Evolutionary conservation across 2,888 invertebrate species (phyloP).

Genomic region (Calameuta filiformis): DNA sequence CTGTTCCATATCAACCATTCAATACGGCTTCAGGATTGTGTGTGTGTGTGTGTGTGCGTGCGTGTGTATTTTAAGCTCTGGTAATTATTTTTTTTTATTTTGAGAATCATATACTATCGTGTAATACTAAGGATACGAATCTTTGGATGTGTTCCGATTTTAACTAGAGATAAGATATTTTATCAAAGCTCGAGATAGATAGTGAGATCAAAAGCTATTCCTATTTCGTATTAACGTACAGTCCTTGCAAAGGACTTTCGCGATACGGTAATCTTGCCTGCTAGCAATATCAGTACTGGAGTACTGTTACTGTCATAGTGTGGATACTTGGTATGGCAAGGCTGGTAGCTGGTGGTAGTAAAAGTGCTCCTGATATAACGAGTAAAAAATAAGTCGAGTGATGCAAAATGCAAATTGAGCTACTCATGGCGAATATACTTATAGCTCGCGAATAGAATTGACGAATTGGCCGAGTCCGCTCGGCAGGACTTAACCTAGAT

Average conservation of each 20-base stretch:
- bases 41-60: too few relatives aligned
- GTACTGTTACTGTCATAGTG: not conserved
- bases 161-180: not conserved
- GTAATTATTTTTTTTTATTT: not conserved
- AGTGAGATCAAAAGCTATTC: not conserved
- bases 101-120: not conserved
- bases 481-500: not conserved
- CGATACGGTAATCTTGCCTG: not conserved
- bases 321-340: not conserved
- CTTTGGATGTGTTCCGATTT: not conserved
- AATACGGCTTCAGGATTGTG: not conserved
- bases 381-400: not conserved
- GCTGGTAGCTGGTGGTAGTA: not conserved
- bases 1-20: not conserved
- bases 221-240: not conserved
- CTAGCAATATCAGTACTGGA: too few relatives aligned
- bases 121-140: not conserved
- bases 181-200: not conserved
- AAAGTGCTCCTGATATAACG: not conserved
- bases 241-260: not conserved
- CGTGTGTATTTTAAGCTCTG: not conserved
- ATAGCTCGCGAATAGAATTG: not conserved
- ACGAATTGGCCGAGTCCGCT: not conserved
- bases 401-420: not conserved
- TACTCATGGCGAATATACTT: not conserved